These are phyloP conservation scores for Pagetopsis macropterus DNA, from an alignment of 2,797 vertebrate genomes.

Conservation along the genomic window DNA sequence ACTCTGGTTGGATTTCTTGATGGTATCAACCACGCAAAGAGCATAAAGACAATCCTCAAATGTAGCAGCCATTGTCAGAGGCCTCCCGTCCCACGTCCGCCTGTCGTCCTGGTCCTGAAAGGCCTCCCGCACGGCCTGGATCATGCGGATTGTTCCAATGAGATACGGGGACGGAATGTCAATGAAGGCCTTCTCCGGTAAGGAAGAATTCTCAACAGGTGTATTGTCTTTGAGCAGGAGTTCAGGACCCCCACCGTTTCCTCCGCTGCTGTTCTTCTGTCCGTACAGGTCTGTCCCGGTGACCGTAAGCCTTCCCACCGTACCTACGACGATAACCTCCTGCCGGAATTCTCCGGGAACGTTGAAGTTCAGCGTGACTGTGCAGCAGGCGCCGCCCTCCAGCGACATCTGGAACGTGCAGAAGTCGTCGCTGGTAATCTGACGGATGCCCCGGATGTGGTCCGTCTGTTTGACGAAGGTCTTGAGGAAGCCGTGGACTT, in stretches of 20 bases:
- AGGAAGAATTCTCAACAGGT: slow-evolving; percentile 89
- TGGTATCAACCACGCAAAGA: slow-evolving; percentile 96
- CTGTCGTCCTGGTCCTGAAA: slow-evolving; percentile 97
- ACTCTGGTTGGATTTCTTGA: slow-evolving; percentile 95
- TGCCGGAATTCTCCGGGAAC: slow-evolving; percentile 96
- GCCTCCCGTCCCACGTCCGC: slow-evolving; percentile 95
- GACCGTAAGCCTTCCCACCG: slow-evolving; percentile 89
- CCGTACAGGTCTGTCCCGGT: slow-evolving; percentile 93
- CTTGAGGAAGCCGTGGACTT: slow-evolving; percentile 96
- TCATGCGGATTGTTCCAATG: slow-evolving; percentile 95
- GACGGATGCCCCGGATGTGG: slow-evolving; percentile 96
- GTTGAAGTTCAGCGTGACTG: slow-evolving; percentile 97
- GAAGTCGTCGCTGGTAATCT: slow-evolving; percentile 99
- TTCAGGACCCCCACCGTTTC: slow-evolving; percentile 79
- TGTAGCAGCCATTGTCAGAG: slow-evolving; percentile 97
- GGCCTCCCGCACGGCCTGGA: slow-evolving; percentile 95
- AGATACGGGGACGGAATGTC: slow-evolving; percentile 96
- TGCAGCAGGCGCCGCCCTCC: slow-evolving; percentile 95
- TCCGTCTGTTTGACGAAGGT: slow-evolving; percentile 98
- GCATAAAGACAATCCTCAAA: slow-evolving; percentile 98
- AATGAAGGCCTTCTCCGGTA: slow-evolving; percentile 96
- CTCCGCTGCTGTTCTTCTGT: slow-evolving; percentile 89
- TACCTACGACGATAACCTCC: slow-evolving; percentile 94
- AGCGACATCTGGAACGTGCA: slow-evolving; percentile 99
- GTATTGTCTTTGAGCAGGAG: slow-evolving; percentile 93